These are phyloP conservation scores for Cyanoliseus patagonus DNA, from an alignment of 2,113 vertebrate genomes.

Conservation along the genomic window DNA sequence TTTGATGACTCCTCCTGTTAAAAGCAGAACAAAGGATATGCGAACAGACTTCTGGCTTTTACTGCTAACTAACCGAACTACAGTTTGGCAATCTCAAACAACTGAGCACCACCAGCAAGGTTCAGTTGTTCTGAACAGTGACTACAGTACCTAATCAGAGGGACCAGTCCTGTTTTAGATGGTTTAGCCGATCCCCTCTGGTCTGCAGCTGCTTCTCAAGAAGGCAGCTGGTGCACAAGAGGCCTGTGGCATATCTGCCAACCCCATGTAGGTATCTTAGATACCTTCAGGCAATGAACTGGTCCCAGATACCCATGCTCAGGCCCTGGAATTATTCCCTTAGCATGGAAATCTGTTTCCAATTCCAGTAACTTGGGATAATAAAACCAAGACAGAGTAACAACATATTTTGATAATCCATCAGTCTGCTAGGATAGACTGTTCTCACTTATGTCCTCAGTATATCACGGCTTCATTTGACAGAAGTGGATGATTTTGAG, in stretches of 20 bases:
- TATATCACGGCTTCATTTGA: neutral
- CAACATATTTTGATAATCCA: neutral
- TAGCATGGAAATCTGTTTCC: neutral
- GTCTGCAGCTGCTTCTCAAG: neutral
- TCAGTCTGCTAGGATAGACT: neutral
- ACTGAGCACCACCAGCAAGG: neutral
- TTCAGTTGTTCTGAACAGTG: neutral
- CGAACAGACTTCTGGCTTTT: neutral
- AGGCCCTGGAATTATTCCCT: neutral
- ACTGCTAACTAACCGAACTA: neutral
- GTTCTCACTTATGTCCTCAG: neutral
- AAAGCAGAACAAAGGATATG: neutral
- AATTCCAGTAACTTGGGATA: neutral
- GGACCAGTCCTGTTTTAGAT: neutral
- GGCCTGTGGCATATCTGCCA: neutral
- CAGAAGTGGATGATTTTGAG: neutral
- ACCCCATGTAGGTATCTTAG: neutral
- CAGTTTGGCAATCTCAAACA: neutral
- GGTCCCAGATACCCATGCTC: neutral
- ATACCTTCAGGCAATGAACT: neutral
- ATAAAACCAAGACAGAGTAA: neutral
- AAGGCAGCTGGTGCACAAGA: neutral
- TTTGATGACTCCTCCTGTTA: constrained; percentile 46
- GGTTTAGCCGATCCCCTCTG: neutral
- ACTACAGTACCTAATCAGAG: neutral